Evolutionary conservation across 2,113 vertebrate species (phyloP).

Genomic region (Danionella cerebrum): DNA sequence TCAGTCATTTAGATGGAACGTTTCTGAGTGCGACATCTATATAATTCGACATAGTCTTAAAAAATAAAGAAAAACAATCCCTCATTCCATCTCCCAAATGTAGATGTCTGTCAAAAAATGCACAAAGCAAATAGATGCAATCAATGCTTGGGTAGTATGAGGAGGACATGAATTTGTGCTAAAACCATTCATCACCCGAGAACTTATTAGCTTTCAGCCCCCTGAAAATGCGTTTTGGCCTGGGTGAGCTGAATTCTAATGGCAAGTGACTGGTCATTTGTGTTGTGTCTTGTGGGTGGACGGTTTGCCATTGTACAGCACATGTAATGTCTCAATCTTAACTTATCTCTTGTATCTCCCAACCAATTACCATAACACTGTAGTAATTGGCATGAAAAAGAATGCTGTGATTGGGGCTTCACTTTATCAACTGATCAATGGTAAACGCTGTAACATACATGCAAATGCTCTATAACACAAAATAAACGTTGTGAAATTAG

Average conservation of each 20-base stretch:
- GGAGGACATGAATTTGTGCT: constrained; percentile 52
- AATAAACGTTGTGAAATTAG: too few species aligned
- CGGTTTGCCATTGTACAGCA: not conserved
- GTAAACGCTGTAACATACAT: too few species aligned
- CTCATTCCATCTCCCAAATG: not conserved
- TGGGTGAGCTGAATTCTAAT: constrained; percentile 61
- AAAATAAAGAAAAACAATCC: not conserved
- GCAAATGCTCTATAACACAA: too few species aligned
- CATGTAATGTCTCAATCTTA: not conserved
- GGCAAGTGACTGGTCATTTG: constrained; percentile 25
- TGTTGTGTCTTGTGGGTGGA: constrained; percentile 5
- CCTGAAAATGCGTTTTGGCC: constrained; percentile 55
- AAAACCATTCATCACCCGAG: constrained; percentile 61
- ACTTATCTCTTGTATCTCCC: not conserved
- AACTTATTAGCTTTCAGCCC: constrained; percentile 53
- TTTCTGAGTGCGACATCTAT: too few species aligned
- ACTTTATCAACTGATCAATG: too few species aligned
- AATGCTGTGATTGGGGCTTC: too few species aligned
- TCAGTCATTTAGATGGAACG: constrained; percentile 7
- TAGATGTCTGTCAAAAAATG: constrained; percentile 61
- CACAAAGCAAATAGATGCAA: constrained; percentile 63
- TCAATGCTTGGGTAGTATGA: constrained; percentile 64
- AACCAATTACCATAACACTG: not conserved
- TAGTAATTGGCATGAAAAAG: too few species aligned
- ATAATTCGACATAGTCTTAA: constrained; percentile 21